These are phyloP conservation scores for Apamea sordens DNA, from an alignment of 2,888 invertebrate species.

Conservation along the genomic window DNA sequence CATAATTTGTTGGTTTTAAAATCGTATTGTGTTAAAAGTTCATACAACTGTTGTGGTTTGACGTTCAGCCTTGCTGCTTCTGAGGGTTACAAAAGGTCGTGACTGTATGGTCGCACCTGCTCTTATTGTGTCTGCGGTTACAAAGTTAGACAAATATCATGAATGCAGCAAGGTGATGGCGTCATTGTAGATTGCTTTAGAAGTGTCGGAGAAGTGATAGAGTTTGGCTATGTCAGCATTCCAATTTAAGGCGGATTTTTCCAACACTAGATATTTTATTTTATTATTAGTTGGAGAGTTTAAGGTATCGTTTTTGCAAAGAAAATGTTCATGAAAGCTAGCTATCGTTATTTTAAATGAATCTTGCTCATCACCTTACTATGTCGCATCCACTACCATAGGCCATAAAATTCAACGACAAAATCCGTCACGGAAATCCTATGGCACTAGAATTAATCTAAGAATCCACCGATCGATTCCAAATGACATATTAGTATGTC, in stretches of 20 bases:
- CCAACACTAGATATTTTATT: not conserved
- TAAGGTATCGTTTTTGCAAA: not conserved
- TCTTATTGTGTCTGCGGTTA: constrained; percentile 13
- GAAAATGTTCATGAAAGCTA: not conserved
- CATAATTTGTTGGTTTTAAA: constrained; percentile 28
- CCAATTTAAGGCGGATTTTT: not conserved
- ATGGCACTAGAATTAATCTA: constrained; percentile 11
- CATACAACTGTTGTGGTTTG: constrained; percentile 19
- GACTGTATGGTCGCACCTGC: constrained; percentile 13
- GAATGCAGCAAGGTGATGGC: not conserved
- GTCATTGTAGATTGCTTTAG: not conserved
- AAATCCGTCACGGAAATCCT: constrained; percentile 10
- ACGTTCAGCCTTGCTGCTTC: constrained; percentile 25
- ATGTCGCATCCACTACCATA: not conserved
- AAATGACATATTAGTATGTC: constrained; percentile 43
- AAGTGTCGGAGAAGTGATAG: too few species aligned
- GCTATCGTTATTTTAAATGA: not conserved
- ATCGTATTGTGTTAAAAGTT: constrained; percentile 27
- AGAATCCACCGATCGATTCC: constrained; percentile 16
- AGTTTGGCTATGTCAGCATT: not conserved
- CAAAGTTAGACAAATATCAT: constrained; percentile 20
- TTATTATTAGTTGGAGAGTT: not conserved
- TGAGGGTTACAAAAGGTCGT: constrained; percentile 21
- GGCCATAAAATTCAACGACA: constrained; percentile 1
- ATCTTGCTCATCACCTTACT: not conserved